phyloP scores from a whole-genome alignment of 1,140 invertebrate genomes.

The Dendroctonus valens region DNA sequence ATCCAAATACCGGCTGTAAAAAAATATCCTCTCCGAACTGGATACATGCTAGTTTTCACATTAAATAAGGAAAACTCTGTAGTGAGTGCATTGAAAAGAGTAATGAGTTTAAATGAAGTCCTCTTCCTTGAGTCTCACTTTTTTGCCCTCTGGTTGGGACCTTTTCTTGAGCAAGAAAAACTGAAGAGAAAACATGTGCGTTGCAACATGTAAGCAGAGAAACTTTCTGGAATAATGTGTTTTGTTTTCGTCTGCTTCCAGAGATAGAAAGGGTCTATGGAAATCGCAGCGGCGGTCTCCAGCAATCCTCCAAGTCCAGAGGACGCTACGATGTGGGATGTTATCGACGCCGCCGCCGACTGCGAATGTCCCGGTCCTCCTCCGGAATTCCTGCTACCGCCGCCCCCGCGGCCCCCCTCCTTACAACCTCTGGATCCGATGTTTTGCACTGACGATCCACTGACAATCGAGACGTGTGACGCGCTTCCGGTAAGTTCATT shows the following conservation, averaged over 20 bases:
- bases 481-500: constrained; percentile 51
- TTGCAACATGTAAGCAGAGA: no score
- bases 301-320: constrained; percentile 40
- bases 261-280: constrained; percentile 46
- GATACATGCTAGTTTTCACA: no score
- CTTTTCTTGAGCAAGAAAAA: no score
- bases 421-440: constrained; percentile 46
- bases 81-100: no score
- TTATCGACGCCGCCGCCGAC: constrained; percentile 45
- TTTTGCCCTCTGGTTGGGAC: no score
- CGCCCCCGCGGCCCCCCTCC: constrained; percentile 47
- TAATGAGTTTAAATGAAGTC: no score
- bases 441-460: constrained; percentile 48
- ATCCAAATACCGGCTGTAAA: no score
- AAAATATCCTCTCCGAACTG: no score
- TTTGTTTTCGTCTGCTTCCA: constrained; percentile 23
- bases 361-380: constrained; percentile 50
- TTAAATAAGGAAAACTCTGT: no score
- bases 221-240: no score
- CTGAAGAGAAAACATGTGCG: no score
- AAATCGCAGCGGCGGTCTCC: constrained; percentile 45
- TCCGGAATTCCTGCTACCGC: constrained; percentile 48
- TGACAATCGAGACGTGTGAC: constrained; percentile 50
- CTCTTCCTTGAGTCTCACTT: no score
- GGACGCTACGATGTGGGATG: constrained; percentile 47